Base-by-base conservation (phyloP, 2,113 vertebrate genomes). In the Cacatua alba region DNA sequence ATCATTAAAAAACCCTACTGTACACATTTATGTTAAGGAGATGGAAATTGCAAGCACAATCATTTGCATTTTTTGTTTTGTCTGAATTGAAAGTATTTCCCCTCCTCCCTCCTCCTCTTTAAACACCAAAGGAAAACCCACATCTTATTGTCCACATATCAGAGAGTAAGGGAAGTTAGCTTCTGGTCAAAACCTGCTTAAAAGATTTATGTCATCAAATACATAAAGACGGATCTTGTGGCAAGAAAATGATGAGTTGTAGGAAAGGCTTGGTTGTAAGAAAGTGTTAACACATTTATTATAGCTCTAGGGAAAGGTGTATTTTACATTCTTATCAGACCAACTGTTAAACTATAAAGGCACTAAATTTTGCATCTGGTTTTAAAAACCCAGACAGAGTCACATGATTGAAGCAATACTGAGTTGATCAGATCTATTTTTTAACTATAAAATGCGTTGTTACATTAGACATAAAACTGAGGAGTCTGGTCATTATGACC, bases 151-250 rank as follows among this genome's bases (percentile, higher is more conserved):
- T 94, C 83, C 90, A 78, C 87, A 67, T 63, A 88, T 86, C 67
- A 86, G 84, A 86, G 82, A 94, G 44, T 86, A 90, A 84, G 44
- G 92, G 88, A 94, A 97, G 41, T 91, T 95, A 95, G 91, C 83
- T 97, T 90, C 93, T 96, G 94, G 86, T 96, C 89, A 96, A 96
- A 97, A 96, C 37, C 53, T 93, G 93, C 77, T 97, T 98, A 92
- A 96, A 97, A 97, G 96, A 97, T 97, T 97, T 97, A 97, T 97
- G 97, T 98, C 88, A 93, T 95, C 95, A 94, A 94, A 96, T 44
- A 79, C 95, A 97, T 88, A 97, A 96, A 97, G 96, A 96, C 12
- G 43, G 92, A 82, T 85, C 80, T 97, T 93, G 94, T 83, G 95
- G 95, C 95, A 96, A 96, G 97, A 97, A 96, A 90, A 95, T 71